Percentiles rank a stretch among this genome's conserved stretches.
These are phyloP conservation scores for Eulemur rubriventer DNA, from an alignment of 2,797 vertebrate species.

Conservation along the genomic window DNA sequence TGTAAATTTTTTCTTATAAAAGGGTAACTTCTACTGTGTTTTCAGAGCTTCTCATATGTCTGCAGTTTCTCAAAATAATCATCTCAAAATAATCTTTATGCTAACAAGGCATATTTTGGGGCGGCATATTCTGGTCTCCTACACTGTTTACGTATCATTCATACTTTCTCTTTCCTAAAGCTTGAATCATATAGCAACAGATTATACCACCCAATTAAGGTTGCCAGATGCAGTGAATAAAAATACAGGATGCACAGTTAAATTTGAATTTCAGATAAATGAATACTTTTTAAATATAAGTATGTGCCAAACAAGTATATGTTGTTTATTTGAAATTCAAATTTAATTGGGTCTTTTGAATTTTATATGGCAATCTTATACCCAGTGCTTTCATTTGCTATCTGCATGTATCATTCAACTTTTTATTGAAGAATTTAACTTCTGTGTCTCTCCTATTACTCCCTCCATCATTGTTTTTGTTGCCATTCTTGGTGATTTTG, in stretches of 20 bases:
- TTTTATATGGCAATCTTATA: not conserved
- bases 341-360: not conserved
- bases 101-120: not conserved
- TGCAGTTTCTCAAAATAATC: not conserved
- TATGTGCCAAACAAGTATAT: not conserved
- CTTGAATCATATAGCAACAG: not conserved
- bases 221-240: not conserved
- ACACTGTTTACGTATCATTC: not conserved
- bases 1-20: not conserved
- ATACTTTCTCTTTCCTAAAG: not conserved
- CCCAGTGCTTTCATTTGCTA: not conserved
- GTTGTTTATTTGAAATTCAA: not conserved
- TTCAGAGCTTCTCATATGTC: not conserved
- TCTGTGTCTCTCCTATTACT: not conserved
- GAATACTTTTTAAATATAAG: not conserved
- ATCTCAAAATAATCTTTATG: not conserved
- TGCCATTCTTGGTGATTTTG: not conserved
- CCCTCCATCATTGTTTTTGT: not conserved
- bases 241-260: not conserved
- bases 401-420: not conserved
- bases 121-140: not conserved
- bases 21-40: not conserved
- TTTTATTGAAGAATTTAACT: not conserved
- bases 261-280: constrained; percentile 13
- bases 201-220: not conserved